These are phyloP conservation scores for Acromyrmex echinatior DNA, from an alignment of 1,140 invertebrate species.

Conservation along the genomic window DNA sequence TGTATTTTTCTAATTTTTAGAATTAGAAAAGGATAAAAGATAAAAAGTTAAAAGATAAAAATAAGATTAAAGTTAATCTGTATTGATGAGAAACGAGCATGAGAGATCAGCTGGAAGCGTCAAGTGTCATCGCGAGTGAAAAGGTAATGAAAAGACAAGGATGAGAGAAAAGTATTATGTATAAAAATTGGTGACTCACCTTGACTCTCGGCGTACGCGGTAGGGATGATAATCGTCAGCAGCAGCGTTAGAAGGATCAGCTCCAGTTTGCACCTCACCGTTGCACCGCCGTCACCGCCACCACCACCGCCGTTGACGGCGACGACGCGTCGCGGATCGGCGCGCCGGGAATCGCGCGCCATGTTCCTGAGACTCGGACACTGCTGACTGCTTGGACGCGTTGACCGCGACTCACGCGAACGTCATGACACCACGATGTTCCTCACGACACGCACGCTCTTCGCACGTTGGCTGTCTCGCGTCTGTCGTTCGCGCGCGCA, in stretches of 20 bases:
- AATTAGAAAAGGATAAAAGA: too few species aligned
- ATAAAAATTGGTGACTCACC: constrained; percentile 75
- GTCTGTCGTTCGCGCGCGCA: constrained; percentile 68
- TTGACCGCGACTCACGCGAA: constrained; percentile 73
- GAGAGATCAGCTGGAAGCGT: not conserved
- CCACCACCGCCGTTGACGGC: not conserved
- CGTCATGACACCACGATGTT: constrained; percentile 74
- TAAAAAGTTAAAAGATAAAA: too few species aligned
- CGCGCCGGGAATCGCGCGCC: constrained; percentile 81
- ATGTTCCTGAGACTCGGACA: constrained; percentile 72
- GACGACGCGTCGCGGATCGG: constrained; percentile 68
- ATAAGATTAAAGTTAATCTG: too few species aligned
- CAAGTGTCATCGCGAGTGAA: not conserved
- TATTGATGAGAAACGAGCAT: too few species aligned
- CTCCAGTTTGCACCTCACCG: constrained; percentile 79
- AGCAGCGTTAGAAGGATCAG: constrained; percentile 77
- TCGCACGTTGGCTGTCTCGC: constrained; percentile 40
- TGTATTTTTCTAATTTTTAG: too few species aligned
- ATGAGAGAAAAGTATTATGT: not conserved
- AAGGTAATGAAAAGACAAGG: not conserved
- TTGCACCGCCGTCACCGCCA: constrained; percentile 60
- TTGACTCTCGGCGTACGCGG: constrained; percentile 74
- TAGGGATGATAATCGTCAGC: constrained; percentile 73
- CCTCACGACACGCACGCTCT: constrained; percentile 32
- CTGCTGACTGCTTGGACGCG: constrained; percentile 32